These are phyloP conservation scores for Natator depressus DNA, from an alignment of 2,113 vertebrate species.

Conservation along the genomic window DNA sequence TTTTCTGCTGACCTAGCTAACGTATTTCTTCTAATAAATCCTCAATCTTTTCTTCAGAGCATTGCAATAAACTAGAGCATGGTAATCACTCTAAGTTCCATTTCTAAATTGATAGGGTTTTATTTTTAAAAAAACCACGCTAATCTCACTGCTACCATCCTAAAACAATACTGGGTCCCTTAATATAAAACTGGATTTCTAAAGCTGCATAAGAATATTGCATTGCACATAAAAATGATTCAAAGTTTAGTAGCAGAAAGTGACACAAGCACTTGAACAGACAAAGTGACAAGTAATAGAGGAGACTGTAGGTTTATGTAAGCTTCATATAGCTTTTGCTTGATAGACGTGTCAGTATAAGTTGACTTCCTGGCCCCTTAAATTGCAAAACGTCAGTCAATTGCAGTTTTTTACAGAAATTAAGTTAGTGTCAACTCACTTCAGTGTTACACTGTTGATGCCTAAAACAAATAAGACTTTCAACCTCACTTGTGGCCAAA, in stretches of 20 bases:
- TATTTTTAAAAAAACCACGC: not conserved
- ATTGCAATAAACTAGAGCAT: not conserved
- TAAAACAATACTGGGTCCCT: not conserved
- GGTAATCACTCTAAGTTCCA: not conserved
- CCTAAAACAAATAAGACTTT: conserved; percentile 43
- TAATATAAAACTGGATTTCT: not conserved
- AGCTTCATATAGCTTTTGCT: conserved; percentile 36
- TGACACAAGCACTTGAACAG: not conserved
- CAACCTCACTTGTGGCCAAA: conserved; percentile 11
- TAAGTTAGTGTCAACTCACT: conserved; percentile 54
- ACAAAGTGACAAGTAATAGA: not conserved
- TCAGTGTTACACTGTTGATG: conserved; percentile 45
- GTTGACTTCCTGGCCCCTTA: conserved; percentile 57
- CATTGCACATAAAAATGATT: not conserved
- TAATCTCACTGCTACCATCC: not conserved
- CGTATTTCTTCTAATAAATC: not conserved
- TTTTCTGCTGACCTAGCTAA: not conserved
- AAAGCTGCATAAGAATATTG: not conserved
- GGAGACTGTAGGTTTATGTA: conserved; percentile 14
- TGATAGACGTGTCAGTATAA: conserved; percentile 39
- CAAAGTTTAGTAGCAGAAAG: not conserved
- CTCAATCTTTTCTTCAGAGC: not conserved
- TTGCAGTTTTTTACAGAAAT: conserved; percentile 57
- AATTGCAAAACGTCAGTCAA: conserved; percentile 51
- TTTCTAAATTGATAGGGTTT: not conserved